Evolutionary conservation across 2,113 vertebrate species (phyloP), one percentile per base, ranked within the genome.

Genomic region (Calyptomena viridis): DNA sequence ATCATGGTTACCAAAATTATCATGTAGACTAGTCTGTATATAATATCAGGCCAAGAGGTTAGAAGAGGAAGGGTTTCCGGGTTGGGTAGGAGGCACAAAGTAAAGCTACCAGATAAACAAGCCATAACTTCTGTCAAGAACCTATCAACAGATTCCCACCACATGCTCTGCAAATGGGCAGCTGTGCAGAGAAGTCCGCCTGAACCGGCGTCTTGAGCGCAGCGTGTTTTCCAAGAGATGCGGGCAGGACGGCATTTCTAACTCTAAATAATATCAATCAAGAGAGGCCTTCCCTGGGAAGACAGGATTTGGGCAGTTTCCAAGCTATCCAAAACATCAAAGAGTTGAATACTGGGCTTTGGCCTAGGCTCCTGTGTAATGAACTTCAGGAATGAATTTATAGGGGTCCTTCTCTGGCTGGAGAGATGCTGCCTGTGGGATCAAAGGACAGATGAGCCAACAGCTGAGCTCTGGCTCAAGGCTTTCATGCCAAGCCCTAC

Each of bases 101-200:
- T 83, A 93, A 95, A 94, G 84, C 80, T 82, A 66, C 87, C 84
- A 87, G 42, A 96, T 96, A 96, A 97, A 96, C 96, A 97, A 95
- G 22, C 63, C 92, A 94, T 97, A 95, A 96, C 40, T 97, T 95
- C 77, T 92, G 89, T 95, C 95, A 92, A 62, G 81, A 90, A 77
- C 64, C 89, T 97, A 56, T 93, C 93, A 96, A 93, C 93, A 95
- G 86, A 91, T 89, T 91, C 93, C 93, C 81, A 76, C 63, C 52
- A 28, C 42, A 9, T 56, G 67, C 83, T 47, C 52, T 76, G 84
- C 11, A 15, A 77, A 63, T 0, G 87, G 93, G 83, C 80, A 92
- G 80, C 89, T 80, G 64, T 30, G 62, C 47, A 53, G 93, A 67
- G 77, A 64, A 72, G 63, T 55, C 82, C 7, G 8, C 66, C 84